Base-by-base conservation (phyloP, 2,113 vertebrate species). In the Apodemus sylvaticus region DNA sequence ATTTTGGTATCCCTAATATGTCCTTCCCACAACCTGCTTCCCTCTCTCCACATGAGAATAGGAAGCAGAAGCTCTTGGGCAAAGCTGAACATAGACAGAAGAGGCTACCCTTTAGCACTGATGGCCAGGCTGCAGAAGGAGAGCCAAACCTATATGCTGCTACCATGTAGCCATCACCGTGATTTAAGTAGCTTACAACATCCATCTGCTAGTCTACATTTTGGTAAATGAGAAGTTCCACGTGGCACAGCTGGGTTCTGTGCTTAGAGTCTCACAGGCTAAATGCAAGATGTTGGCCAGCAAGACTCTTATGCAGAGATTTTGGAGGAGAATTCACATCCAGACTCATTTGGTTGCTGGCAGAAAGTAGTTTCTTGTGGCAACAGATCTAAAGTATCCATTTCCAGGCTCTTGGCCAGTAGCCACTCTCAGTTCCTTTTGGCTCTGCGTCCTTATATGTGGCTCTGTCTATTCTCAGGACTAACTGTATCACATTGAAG, bases 361-460 rank as follows among this genome's bases (percentile, higher is more conserved):
- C 85, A 91, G 53, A 92, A 86, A 89, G 96, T n/a, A 51, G 70
- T 60, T 96, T 12, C 26, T 39, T 68, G n/a, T 85, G 74, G 31
- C 90, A 92, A 5, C 34, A 58, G 5, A 53, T 26, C 51, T 90
- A 51, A 91, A 17, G 34, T 93, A 36, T 86, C 45, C 36, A 34
- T 79, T 93, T 90, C 62, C 78, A 70, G 64, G 62, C 68, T 85
- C 16, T 85, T 83, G n/a, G 26, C 42, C 55, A 17, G 36, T 6
- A 86, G 19, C 22, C 3, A 11, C 17, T 88, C n/a, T 71, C 58
- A 71, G 70, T 19, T 85, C 7, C 31, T 39, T 45, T 13, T 68
- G 60, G 34, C 55, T 71, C 88, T 36, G 9, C 31, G 36, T 91
- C 51, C 31, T 91, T 74, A 10, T 8, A 58, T 0, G 0, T 83